These are phyloP conservation scores for Phrynocephalus guinanensis DNA, from an alignment of 2,797 vertebrate species.

Conservation along the genomic window DNA sequence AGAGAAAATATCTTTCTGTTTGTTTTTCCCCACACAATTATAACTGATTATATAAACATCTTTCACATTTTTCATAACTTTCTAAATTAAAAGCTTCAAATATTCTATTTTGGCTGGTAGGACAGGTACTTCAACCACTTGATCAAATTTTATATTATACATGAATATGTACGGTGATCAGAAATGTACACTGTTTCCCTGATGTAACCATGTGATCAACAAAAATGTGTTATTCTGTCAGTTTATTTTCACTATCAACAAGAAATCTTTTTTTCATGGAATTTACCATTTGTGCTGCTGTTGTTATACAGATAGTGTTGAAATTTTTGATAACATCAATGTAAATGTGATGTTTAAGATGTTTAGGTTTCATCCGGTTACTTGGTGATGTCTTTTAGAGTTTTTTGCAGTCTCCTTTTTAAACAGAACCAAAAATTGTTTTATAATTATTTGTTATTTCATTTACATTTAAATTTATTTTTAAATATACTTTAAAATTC, in stretches of 20 bases:
- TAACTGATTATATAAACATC: neutral
- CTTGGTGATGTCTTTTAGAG: neutral
- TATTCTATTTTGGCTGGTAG: neutral
- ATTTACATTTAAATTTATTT: neutral
- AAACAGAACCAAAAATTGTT: neutral
- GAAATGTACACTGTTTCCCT: neutral
- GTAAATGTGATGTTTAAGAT: neutral
- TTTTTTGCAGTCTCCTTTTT: neutral
- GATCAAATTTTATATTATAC: neutral
- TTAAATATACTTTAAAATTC: neutral
- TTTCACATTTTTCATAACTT: neutral
- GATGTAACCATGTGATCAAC: neutral
- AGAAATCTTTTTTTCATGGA: neutral
- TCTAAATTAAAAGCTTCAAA: neutral
- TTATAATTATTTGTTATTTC: neutral
- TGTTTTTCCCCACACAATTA: neutral
- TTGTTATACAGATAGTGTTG: neutral
- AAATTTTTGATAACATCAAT: neutral
- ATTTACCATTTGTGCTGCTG: neutral
- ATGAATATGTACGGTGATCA: no score
- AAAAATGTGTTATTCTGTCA: neutral
- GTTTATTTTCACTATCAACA: neutral
- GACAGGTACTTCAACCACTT: neutral
- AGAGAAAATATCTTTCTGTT: neutral
- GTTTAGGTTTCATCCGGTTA: neutral